Percentiles rank a stretch among this genome's conserved stretches.
These are phyloP conservation scores for Hippocampus guttulatus DNA, from an alignment of 2,113 vertebrate genomes.

Conservation along the genomic window DNA sequence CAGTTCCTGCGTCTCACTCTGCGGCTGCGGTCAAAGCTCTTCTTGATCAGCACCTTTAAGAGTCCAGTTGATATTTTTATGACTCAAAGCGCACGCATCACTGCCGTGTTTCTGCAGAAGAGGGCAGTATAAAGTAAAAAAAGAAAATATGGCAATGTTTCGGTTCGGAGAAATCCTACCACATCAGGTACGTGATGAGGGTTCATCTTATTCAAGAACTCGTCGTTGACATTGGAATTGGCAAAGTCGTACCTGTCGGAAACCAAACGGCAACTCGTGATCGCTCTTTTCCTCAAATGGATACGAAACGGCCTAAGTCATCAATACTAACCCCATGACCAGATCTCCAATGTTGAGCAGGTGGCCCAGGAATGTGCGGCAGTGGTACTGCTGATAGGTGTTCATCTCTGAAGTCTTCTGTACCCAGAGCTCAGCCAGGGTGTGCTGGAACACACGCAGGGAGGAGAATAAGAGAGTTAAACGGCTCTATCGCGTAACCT, in stretches of 20 bases:
- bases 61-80: not conserved
- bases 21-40: constrained; percentile 85
- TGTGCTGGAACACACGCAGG: constrained; percentile 77
- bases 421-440: constrained; percentile 91
- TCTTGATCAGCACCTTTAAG: constrained; percentile 89
- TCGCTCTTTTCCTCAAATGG: not conserved
- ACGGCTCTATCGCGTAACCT: too few relatives aligned
- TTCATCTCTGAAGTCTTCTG: constrained; percentile 93
- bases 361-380: constrained; percentile 90
- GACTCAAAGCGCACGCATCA: not conserved
- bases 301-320: not conserved
- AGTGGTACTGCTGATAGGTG: constrained; percentile 90
- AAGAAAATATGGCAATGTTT: not conserved
- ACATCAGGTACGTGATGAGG: constrained; percentile 87
- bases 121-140: constrained; percentile 32
- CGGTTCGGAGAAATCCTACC: constrained; percentile 72
- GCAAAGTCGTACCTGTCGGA: constrained; percentile 86
- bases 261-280: not conserved
- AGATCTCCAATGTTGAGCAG: constrained; percentile 94
- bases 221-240: constrained; percentile 94
- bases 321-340: constrained; percentile 80
- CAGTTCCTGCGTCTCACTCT: constrained; percentile 88
- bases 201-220: constrained; percentile 93
- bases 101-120: constrained; percentile 32
- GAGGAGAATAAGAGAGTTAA: not conserved